These are phyloP conservation scores for Lomographa bimaculata DNA, from an alignment of 2,888 invertebrate genomes.

Conservation along the genomic window DNA sequence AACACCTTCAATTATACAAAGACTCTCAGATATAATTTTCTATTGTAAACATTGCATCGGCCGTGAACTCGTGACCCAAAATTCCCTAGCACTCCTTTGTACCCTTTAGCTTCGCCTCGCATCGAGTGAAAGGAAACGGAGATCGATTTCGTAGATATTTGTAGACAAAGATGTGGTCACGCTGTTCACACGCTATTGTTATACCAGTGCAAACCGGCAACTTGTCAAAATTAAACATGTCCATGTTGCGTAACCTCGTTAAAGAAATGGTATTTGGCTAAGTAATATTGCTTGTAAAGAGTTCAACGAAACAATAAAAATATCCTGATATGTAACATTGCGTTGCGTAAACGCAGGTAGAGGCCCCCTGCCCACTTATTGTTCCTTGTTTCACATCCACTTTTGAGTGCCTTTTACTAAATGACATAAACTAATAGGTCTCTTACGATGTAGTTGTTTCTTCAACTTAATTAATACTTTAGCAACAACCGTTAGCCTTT, in stretches of 20 bases:
- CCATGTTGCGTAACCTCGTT: slow-evolving; percentile 54
- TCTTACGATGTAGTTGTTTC: slow-evolving; percentile 8
- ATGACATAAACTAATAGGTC: slow-evolving; percentile 12
- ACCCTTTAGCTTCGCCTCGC: slow-evolving; percentile 60
- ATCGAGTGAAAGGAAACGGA: slow-evolving; percentile 72
- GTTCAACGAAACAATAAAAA: slow-evolving; percentile 14
- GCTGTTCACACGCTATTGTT: slow-evolving; percentile 66
- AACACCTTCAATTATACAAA: slow-evolving; percentile 17
- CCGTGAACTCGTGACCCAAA: slow-evolving; percentile 59
- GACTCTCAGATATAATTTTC: slow-evolving; percentile 24
- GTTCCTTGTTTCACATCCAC: slow-evolving; percentile 12
- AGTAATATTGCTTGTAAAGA: slow-evolving; percentile 13
- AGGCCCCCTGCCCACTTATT: slow-evolving; percentile 14
- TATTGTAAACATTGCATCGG: slow-evolving; percentile 37
- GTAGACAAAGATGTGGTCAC: slow-evolving; percentile 59
- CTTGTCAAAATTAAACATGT: slow-evolving; percentile 48
- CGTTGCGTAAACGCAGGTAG: slow-evolving; percentile 13
- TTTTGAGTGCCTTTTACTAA: slow-evolving; percentile 18
- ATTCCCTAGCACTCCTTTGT: slow-evolving; percentile 53
- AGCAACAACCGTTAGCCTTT: slow-evolving; percentile 2
- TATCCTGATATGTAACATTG: slow-evolving; percentile 20
- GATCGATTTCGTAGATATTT: slow-evolving; percentile 56
- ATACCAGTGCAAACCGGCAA: slow-evolving; percentile 46
- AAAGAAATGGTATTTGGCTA: slow-evolving; percentile 37
- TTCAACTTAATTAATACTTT: slow-evolving; percentile 1